phyloP scores from a whole-genome alignment of 1,140 invertebrate species.

The Planococcus citri region DNA sequence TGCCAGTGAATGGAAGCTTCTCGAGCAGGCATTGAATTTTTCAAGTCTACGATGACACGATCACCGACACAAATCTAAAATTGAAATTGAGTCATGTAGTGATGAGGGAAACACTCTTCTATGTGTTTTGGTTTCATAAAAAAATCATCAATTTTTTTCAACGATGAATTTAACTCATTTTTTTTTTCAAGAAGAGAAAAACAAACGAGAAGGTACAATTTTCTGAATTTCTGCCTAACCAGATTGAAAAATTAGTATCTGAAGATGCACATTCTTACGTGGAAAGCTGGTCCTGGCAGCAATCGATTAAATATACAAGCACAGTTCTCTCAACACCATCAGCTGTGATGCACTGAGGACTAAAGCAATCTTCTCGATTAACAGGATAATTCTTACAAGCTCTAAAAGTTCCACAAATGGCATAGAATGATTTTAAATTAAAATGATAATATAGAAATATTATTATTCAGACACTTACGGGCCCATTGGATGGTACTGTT shows the following conservation, averaged over 20 bases:
- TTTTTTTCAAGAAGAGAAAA: too few species aligned
- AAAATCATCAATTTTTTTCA: not conserved
- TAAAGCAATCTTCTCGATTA: conserved; percentile 24
- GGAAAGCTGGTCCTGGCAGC: conserved; percentile 41
- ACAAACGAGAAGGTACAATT: too few species aligned
- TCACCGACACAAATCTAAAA: conserved; percentile 29
- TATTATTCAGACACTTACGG: conserved; percentile 28
- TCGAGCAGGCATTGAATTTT: conserved; percentile 32
- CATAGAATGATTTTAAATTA: not conserved
- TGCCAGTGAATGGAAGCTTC: conserved; percentile 36
- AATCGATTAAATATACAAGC: conserved; percentile 38
- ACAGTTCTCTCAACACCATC: conserved; percentile 37
- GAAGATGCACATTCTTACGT: too few species aligned
- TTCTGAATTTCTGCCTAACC: too few species aligned
- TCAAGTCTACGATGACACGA: conserved; percentile 37
- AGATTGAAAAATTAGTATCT: too few species aligned
- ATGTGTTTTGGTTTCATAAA: too few species aligned
- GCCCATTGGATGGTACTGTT: conserved; percentile 38
- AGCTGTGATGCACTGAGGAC: conserved; percentile 38
- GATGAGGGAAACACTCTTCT: not conserved
- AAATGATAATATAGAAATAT: too few species aligned
- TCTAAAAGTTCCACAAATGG: conserved; percentile 31
- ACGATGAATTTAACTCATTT: too few species aligned
- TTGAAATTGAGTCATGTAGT: not conserved
- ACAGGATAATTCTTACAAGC: conserved; percentile 31